Base-by-base conservation (phyloP, 2,888 invertebrate genomes). In the Brachyptera risi region DNA sequence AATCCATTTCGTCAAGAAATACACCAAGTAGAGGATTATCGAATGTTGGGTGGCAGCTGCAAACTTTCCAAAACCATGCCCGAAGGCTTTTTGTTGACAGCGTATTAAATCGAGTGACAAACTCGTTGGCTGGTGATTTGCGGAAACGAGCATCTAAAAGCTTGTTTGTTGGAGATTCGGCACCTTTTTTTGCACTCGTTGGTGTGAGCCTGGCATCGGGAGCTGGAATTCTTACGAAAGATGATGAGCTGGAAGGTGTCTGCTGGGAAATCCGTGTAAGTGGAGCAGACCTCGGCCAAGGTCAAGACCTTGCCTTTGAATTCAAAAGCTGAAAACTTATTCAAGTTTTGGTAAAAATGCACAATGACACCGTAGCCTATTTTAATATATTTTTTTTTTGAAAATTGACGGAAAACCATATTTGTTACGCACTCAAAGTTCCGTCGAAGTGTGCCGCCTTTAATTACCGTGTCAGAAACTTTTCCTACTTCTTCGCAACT, bases 231-330 rank as follows among this genome's bases (percentile, higher is more conserved):
- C 72, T 90, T 24, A 88, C 87, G 1, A 86, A 86, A 70, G 86
- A 89, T 69, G 87, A 89, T 72, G 88, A 90, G 75, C 72, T 88
- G 27, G 89, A 90, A 75, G 86, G 86, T 42, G 82, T 90, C 38
- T 90, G 89, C 69, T 85, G 84, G 81, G 88, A 89, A 78, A 89
- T 90, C 64, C 76, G 88, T 64, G 87, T 84, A 76, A 72, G 72
- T 71, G 63, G 4, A 11, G 13, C 50, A 21, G 19, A 5, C 7
- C 31, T 9, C n/a, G n/a, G 40, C 13, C 13, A 4, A 38, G 5
- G 13, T 11, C 5, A 15, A 38, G 40, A 13, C 5, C 40, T 38
- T 38, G 4, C 15, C 40, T 17, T 31, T 27, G 19, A 56, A 13
- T 40, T 31, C n/a, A 56, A 35, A 35, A 35, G 35, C 35, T 5